These are phyloP conservation scores for Drosophila nr. perissopoda DNA, from an alignment of 2,888 invertebrate genomes.

Conservation along the genomic window DNA sequence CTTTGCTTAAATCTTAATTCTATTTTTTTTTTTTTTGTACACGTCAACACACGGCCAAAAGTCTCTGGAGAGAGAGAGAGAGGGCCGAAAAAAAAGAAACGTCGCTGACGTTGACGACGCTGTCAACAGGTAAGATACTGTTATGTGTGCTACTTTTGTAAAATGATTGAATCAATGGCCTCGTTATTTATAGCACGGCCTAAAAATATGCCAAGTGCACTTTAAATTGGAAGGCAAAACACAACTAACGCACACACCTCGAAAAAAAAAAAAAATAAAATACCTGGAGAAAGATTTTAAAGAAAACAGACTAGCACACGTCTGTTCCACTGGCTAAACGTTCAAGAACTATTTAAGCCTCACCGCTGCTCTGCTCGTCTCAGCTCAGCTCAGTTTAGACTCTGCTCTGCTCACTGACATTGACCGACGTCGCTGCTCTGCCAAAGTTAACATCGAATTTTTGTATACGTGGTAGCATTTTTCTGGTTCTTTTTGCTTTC, in stretches of 20 bases:
- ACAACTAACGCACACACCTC: constrained; percentile 1
- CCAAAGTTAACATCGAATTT: constrained; percentile 40
- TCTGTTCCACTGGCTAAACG: constrained; percentile 50
- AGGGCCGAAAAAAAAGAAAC: constrained; percentile 21
- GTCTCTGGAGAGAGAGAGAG: background rate
- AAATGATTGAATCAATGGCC: constrained; percentile 11
- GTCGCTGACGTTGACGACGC: constrained; percentile 54
- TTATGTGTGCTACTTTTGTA: constrained; percentile 63
- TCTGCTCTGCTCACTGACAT: constrained; percentile 55
- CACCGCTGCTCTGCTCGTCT: constrained; percentile 7
- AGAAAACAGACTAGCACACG: constrained; percentile 44
- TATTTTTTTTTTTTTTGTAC: constrained; percentile 50
- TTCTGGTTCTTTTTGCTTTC: constrained; percentile 58
- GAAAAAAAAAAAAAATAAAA: constrained; percentile 2
- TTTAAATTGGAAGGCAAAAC: constrained; percentile 1
- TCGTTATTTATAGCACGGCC: constrained; percentile 36
- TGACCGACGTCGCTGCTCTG: constrained; percentile 58
- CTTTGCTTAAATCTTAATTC: constrained; percentile 11
- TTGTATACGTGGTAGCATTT: constrained; percentile 79
- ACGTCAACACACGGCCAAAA: constrained; percentile 62
- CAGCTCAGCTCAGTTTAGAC: constrained; percentile 2
- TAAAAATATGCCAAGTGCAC: constrained; percentile 35
- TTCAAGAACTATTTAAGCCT: constrained; percentile 64
- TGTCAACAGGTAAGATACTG: constrained; percentile 65
- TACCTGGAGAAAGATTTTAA: constrained; percentile 31